Conservation (phyloP, 2,113 vertebrate genomes). For the Bothrops jararaca region DNA sequence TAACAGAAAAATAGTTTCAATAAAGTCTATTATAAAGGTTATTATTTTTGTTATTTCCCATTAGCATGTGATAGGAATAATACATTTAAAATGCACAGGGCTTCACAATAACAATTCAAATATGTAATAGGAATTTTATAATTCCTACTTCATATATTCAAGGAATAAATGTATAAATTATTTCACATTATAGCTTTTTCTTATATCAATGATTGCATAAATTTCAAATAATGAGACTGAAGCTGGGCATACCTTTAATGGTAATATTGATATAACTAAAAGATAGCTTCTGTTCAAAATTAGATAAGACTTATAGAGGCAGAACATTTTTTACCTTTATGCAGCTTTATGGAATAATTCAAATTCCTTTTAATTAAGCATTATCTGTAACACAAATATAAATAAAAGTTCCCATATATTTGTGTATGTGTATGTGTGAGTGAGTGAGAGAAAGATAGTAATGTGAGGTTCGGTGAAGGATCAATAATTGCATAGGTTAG, state of each 20-base stretch:
- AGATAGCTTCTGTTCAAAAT: not conserved
- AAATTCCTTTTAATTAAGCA: not conserved
- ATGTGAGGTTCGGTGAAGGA: not conserved
- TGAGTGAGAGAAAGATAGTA: not conserved
- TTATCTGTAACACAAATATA: not conserved
- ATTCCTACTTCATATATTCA: not conserved
- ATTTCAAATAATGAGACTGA: not conserved
- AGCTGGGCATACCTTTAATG: not conserved
- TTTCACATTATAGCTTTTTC: not conserved
- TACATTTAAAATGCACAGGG: not conserved
- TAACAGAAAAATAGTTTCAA: conserved; percentile 12
- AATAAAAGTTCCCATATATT: not conserved
- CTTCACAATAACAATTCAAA: not conserved
- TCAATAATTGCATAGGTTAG: not conserved
- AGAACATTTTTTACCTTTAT: not conserved
- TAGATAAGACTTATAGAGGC: not conserved
- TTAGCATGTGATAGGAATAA: not conserved
- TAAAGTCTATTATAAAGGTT: not conserved
- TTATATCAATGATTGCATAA: not conserved
- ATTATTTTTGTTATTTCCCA: not conserved
- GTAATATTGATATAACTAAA: not conserved
- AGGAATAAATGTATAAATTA: not conserved
- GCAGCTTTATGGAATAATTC: not conserved
- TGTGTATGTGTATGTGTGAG: not conserved
- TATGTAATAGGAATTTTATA: conserved; percentile 1